Evolutionary conservation across 2,797 vertebrate species (phyloP).

Genomic region (Scarus forsteni): DNA sequence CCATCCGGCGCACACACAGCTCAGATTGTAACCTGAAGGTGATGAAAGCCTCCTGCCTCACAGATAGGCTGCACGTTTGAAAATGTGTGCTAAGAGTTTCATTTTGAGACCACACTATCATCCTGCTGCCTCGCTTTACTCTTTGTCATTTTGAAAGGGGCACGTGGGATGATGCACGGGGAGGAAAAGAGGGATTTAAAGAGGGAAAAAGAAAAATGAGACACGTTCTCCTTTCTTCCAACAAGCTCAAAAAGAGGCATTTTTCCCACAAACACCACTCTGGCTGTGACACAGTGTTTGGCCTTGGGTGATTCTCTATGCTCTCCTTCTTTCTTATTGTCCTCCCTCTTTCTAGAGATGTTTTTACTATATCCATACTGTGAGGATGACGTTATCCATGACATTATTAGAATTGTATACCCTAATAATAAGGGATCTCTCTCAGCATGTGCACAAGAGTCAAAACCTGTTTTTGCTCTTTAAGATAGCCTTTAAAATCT

Average conservation of each 20-base stretch:
- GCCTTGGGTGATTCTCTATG: slow-evolving; percentile 53
- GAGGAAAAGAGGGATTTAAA: slow-evolving; percentile 5
- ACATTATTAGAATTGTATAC: slow-evolving; percentile 65
- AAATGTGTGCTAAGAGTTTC: slow-evolving; percentile 16
- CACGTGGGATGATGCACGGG: slow-evolving; percentile 5
- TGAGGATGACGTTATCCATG: slow-evolving; percentile 68
- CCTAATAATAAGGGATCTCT: slow-evolving; percentile 37
- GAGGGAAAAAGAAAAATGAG: slow-evolving; percentile 27
- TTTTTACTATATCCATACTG: slow-evolving; percentile 54
- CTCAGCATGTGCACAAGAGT: background rate
- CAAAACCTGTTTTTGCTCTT: slow-evolving; percentile 19
- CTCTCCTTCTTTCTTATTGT: slow-evolving; percentile 49
- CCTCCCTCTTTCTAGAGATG: slow-evolving; percentile 56
- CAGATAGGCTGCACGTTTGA: slow-evolving; percentile 4
- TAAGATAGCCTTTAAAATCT: background rate
- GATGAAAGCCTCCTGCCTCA: slow-evolving; percentile 39
- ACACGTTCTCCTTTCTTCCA: slow-evolving; percentile 21
- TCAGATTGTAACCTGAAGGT: slow-evolving; percentile 12
- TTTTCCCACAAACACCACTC: slow-evolving; percentile 49
- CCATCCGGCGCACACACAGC: slow-evolving; percentile 12
- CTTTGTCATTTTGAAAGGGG: slow-evolving; percentile 30
- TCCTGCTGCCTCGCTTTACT: slow-evolving; percentile 7
- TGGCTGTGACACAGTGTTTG: slow-evolving; percentile 50
- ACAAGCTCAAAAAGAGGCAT: slow-evolving; percentile 30
- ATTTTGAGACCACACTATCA: slow-evolving; percentile 1